Percentiles rank a stretch among this genome's conserved stretches.
These are phyloP conservation scores for Shargacucullia verbasci DNA, from an alignment of 2,888 invertebrate species.

Conservation along the genomic window DNA sequence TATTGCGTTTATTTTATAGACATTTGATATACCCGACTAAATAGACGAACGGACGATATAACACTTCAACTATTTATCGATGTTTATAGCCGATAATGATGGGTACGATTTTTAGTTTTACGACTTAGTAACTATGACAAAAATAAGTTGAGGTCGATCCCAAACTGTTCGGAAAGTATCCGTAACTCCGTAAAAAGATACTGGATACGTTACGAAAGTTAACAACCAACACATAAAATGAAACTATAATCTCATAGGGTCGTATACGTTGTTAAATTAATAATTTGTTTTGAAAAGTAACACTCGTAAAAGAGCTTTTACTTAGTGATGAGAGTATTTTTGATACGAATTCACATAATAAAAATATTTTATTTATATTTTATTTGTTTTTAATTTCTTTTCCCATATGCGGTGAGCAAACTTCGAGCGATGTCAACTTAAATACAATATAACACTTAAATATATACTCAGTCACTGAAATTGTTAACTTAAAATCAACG, in stretches of 20 bases:
- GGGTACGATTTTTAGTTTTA: conserved; percentile 55
- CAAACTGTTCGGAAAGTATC: conserved; percentile 39
- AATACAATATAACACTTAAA: too few relatives aligned
- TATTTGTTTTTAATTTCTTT: conserved; percentile 31
- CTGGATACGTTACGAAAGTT: conserved; percentile 48
- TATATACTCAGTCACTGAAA: too few relatives aligned
- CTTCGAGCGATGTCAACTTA: neutral
- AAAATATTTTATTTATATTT: conserved; percentile 53
- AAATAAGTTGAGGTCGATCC: conserved; percentile 32
- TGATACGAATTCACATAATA: conserved; percentile 48
- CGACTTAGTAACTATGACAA: conserved; percentile 52
- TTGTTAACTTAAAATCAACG: too few relatives aligned
- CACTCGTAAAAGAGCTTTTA: conserved; percentile 54
- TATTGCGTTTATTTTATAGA: conserved; percentile 45
- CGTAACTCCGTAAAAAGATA: conserved; percentile 54
- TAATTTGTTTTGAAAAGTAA: conserved; percentile 57
- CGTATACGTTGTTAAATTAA: conserved; percentile 55
- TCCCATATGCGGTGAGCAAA: conserved; percentile 16
- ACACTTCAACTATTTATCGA: conserved; percentile 52
- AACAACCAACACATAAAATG: conserved; percentile 54
- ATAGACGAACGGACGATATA: conserved; percentile 29
- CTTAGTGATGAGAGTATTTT: conserved; percentile 51
- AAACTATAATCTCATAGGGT: conserved; percentile 46
- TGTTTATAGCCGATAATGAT: conserved; percentile 54
- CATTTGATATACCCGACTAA: conserved; percentile 45